phyloP scores from a whole-genome alignment of 2,888 invertebrate genomes.

The Mythimna lalbum region DNA sequence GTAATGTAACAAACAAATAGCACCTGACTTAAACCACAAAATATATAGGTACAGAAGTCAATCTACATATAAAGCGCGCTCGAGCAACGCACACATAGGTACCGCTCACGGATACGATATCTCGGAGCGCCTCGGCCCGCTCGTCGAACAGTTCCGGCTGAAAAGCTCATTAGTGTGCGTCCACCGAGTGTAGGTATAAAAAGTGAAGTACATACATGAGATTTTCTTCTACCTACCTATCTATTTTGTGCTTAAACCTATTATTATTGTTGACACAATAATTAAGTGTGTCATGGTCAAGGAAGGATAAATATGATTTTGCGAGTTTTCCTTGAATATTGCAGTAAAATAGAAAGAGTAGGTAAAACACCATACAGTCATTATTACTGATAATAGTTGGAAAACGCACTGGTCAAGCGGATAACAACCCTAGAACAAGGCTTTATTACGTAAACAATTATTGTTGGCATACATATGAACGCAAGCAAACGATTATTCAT shows the following conservation, averaged over 20 bases:
- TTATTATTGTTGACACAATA: neutral
- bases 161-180: too few species aligned
- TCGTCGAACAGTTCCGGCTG: too few species aligned
- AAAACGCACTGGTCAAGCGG: slow-evolving; percentile 2
- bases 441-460: neutral
- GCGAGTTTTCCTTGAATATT: slow-evolving; percentile 19
- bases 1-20: neutral
- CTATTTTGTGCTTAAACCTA: too few species aligned
- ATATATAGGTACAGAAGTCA: too few species aligned
- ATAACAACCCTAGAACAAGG: neutral
- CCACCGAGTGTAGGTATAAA: too few species aligned
- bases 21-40: neutral
- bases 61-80: too few species aligned
- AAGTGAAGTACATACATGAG: too few species aligned
- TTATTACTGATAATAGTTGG: neutral
- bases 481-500: neutral
- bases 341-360: slow-evolving; percentile 2
- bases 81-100: too few species aligned
- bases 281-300: neutral
- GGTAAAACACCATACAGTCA: neutral
- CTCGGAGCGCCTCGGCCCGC: too few species aligned
- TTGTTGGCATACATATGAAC: neutral
- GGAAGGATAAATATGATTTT: slow-evolving; percentile 7
- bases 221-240: too few species aligned
- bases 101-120: too few species aligned